These are phyloP conservation scores for Apteryx mantelli DNA, from an alignment of 2,113 vertebrate species.

Conservation along the genomic window DNA sequence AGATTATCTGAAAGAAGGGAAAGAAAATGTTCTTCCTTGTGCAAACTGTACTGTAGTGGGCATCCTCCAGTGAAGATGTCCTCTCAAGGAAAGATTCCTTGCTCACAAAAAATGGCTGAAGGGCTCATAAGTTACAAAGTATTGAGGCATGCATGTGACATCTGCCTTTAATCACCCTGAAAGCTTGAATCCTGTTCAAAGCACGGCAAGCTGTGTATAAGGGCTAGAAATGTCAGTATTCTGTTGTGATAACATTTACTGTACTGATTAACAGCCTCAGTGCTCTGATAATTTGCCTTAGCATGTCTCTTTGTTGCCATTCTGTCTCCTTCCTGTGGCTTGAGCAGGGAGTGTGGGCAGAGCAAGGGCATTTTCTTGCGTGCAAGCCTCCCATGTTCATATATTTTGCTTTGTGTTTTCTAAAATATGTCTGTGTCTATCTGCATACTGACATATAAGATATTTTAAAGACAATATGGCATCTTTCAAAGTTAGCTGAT, in stretches of 20 bases:
- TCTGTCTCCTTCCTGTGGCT: slow-evolving; percentile 55
- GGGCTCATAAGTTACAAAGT: not conserved
- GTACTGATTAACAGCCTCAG: slow-evolving; percentile 1
- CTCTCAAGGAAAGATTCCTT: not conserved
- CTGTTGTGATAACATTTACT: slow-evolving; percentile 50
- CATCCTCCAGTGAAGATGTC: not conserved
- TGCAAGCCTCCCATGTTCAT: not conserved
- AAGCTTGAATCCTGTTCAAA: slow-evolving; percentile 33
- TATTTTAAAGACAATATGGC: not conserved
- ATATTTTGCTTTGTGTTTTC: not conserved
- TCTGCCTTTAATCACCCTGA: slow-evolving; percentile 57
- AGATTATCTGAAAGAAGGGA: not conserved
- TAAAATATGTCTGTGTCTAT: not conserved
- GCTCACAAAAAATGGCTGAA: not conserved
- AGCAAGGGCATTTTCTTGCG: not conserved
- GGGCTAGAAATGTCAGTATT: slow-evolving; percentile 45
- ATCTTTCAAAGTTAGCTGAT: not conserved
- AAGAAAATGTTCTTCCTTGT: not conserved
- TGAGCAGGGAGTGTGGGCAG: not conserved
- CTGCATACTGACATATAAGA: not conserved
- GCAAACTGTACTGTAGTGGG: not conserved
- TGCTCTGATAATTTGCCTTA: slow-evolving; percentile 24
- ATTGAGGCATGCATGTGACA: not conserved
- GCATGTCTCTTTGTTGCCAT: not conserved
- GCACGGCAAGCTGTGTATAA: not conserved